Evolutionary conservation across 2,797 vertebrate genomes (phyloP).

Genomic region (Megalops cyprinoides): DNA sequence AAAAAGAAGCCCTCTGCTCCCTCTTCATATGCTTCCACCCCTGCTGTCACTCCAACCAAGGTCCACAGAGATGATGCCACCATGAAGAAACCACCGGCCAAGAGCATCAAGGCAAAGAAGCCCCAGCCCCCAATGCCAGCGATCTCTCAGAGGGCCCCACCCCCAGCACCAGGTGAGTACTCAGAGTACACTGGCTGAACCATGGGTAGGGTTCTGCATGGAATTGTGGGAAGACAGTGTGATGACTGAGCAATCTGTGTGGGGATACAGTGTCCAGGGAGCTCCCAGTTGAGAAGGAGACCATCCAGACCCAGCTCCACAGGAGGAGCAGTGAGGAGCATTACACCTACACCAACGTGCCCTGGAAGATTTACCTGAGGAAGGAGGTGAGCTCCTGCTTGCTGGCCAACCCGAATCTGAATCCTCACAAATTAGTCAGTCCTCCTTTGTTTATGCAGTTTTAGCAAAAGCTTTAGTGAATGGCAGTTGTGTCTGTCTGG

Average conservation of each 20-base stretch:
- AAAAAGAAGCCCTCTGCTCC: constrained; percentile 43
- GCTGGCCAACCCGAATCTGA: too few species aligned
- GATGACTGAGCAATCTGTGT: constrained; percentile 34
- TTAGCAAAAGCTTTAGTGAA: too few species aligned
- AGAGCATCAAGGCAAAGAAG: constrained; percentile 62
- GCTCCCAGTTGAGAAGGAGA: constrained; percentile 77
- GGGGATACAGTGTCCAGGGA: constrained; percentile 73
- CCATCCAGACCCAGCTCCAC: constrained; percentile 88
- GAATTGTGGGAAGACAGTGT: too few species aligned
- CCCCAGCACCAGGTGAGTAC: constrained; percentile 66
- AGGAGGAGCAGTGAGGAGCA: constrained; percentile 81
- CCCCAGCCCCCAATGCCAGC: constrained; percentile 46
- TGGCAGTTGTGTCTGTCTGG: too few species aligned
- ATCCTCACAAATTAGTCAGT: too few species aligned
- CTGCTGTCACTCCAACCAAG: constrained; percentile 38
- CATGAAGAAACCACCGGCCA: constrained; percentile 71
- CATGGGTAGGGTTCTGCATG: too few species aligned
- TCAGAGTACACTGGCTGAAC: background rate
- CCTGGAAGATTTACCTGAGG: constrained; percentile 91
- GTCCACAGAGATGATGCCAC: constrained; percentile 55
- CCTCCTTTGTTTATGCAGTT: too few species aligned
- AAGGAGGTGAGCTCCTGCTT: constrained; percentile 82
- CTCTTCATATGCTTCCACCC: constrained; percentile 40
- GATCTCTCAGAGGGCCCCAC: constrained; percentile 52
- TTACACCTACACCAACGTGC: constrained; percentile 88